Percentiles rank a stretch among this genome's conserved stretches.
phyloP scores from a whole-genome alignment of 2,797 vertebrate genomes.

The Tragopan temminckii region DNA sequence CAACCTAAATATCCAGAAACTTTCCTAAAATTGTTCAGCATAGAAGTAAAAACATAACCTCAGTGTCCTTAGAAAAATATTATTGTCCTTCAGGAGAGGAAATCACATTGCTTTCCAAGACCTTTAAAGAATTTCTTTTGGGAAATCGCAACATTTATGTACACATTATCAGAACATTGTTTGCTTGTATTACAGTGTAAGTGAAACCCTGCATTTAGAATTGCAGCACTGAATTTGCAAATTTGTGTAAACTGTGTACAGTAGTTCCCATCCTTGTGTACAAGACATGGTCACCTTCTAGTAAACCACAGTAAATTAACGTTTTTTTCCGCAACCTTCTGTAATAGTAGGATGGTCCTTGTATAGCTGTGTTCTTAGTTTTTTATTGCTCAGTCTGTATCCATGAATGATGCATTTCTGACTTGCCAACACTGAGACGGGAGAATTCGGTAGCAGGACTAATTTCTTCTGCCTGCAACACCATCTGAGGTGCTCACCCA shows the following conservation, averaged over 20 bases:
- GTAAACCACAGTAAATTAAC: background rate
- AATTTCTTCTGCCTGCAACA: background rate
- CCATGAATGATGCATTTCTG: background rate
- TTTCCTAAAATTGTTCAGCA: background rate
- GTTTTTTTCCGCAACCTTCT: background rate
- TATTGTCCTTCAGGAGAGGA: background rate
- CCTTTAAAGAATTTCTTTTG: background rate
- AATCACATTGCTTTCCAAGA: background rate
- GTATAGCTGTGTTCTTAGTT: background rate
- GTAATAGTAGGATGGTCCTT: background rate
- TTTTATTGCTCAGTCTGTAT: background rate
- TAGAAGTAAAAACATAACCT: background rate
- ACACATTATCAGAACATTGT: fast-evolving
- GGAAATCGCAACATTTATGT: background rate
- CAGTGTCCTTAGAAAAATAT: background rate
- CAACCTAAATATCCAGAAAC: fast-evolving
- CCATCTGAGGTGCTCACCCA: background rate
- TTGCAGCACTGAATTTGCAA: background rate
- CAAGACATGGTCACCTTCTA: background rate
- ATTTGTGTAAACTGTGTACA: no score
- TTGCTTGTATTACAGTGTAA: background rate
- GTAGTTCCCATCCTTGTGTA: no score
- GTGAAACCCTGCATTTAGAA: background rate
- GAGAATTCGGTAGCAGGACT: background rate
- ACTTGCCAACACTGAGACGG: background rate